These are phyloP conservation scores for Zygothrica quintamaculata DNA, from an alignment of 2,888 invertebrate genomes.

Conservation along the genomic window DNA sequence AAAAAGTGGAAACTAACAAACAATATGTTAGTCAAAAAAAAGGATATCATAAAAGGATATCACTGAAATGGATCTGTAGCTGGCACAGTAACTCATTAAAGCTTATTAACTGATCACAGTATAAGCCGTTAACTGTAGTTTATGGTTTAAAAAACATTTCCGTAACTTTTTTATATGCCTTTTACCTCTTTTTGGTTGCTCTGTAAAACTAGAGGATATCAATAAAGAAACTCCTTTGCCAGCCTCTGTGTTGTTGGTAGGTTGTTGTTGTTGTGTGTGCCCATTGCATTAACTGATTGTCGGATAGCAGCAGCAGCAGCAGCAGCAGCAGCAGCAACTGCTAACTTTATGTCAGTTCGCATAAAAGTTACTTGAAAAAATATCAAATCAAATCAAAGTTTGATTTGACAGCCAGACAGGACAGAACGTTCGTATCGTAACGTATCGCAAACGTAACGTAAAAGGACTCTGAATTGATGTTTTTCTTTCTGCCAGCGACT, in stretches of 20 bases:
- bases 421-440: too few relatives aligned
- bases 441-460: too few relatives aligned
- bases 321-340: conserved; percentile 22
- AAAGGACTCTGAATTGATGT: conserved; percentile 30
- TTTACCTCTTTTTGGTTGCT: too few relatives aligned
- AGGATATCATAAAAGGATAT: background rate
- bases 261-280: background rate
- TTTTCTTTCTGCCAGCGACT: conserved; percentile 41
- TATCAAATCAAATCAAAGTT: conserved; percentile 77
- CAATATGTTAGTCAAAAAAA: background rate
- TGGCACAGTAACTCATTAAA: too few relatives aligned
- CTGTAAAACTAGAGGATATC: too few relatives aligned
- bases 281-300: conserved; percentile 73
- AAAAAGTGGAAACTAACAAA: conserved; percentile 1
- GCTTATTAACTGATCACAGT: too few relatives aligned
- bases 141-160: background rate
- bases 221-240: too few relatives aligned
- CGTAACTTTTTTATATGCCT: too few relatives aligned
- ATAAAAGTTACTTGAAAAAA: conserved; percentile 66
- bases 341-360: conserved; percentile 69
- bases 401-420: conserved; percentile 74
- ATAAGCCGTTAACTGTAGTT: too few relatives aligned
- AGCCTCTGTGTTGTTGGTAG: background rate
- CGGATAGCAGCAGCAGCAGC: too few relatives aligned
- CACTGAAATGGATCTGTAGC: too few relatives aligned